Evolutionary conservation across 2,797 vertebrate genomes (phyloP).

Genomic region (Jordanella pulchra): DNA sequence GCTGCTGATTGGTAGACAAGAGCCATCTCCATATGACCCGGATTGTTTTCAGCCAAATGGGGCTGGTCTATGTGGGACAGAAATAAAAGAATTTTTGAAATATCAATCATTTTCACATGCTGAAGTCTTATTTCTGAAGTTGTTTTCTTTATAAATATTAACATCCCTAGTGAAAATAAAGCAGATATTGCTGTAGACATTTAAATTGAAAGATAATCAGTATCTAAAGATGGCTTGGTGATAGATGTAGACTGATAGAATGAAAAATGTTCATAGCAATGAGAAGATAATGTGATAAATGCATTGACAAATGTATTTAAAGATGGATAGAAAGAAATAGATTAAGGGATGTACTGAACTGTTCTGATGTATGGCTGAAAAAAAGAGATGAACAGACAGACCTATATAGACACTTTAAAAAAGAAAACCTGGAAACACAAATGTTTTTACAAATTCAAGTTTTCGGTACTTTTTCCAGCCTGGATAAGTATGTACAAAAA

Average conservation of each 20-base stretch:
- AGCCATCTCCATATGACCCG: constrained; percentile 79
- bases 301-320: neutral
- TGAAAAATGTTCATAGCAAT: neutral
- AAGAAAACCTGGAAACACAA: too few species aligned
- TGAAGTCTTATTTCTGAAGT: neutral
- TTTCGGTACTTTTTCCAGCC: too few species aligned
- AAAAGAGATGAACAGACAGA: too few species aligned
- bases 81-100: constrained; percentile 12
- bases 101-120: neutral
- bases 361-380: too few species aligned
- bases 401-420: too few species aligned
- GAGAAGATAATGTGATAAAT: neutral
- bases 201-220: neutral
- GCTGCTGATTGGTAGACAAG: constrained; percentile 85
- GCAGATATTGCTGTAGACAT: neutral
- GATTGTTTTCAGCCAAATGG: constrained; percentile 59
- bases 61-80: constrained; percentile 63
- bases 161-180: neutral
- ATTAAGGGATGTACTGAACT: too few species aligned
- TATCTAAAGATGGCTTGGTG: neutral
- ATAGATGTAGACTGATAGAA: neutral
- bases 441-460: too few species aligned
- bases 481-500: too few species aligned
- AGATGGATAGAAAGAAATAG: neutral
- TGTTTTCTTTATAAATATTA: neutral